Evolutionary conservation across 2,797 vertebrate species (phyloP), one percentile per base, ranked within the genome.

Genomic region (Centropyge bicolor): DNA sequence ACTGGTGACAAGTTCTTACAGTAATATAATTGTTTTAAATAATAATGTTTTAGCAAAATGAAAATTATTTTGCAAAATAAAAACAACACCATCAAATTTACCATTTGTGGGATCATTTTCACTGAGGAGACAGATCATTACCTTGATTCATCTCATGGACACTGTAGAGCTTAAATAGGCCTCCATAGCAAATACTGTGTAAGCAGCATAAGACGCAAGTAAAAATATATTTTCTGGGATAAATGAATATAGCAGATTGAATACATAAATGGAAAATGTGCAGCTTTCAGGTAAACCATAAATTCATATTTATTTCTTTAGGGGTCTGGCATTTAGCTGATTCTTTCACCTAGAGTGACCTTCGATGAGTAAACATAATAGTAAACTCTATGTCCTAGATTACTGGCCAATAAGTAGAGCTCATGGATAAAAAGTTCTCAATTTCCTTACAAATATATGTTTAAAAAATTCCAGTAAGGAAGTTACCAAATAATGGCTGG

Each of bases 351-450:
- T 0, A 1, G 6, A 61, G 16, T 35, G 8, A 81, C 22, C 52
- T 20, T 0, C 22, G 61, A 38, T 48, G 51, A 55, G 40, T 17
- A 9, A 46, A 27, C 5, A 70, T 40, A 8, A 52, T 27, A 24
- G 40, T 49, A 6, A 70, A 79, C 67, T 45, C 13, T 8, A 5
- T 16, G 51, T 54, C 17, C 55, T 61, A 17, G 19, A 43, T 79
- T 24, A 36, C 27, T 12, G 10, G 20, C 36, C 40, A 69, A 48
- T 35, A 17, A 54, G 24, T 10, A 36, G 24, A 64, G 22, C 1
- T 40, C 27, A n/a, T 0, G 0, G 24, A 40, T 49, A 10, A 56
- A 35, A 49, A 6, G 13, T 48, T 38, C 2, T 27, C 20, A 0
- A 2, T 20, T 74, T 9, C 0, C 0, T 8, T 13, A 19, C 8